These are phyloP conservation scores for Sander vitreus DNA, from an alignment of 2,113 vertebrate genomes.

Conservation along the genomic window DNA sequence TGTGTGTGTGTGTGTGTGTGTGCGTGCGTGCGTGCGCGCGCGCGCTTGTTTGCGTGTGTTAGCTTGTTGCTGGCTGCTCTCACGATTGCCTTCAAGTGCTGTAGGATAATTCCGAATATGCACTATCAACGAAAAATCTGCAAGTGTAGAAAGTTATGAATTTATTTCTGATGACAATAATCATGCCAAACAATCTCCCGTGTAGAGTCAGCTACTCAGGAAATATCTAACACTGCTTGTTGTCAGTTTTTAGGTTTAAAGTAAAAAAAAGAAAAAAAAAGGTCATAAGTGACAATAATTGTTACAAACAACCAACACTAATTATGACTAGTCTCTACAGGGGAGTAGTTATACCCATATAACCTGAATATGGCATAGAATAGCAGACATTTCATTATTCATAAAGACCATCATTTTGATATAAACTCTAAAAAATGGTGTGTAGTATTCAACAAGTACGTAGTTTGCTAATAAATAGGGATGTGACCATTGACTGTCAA, in stretches of 20 bases:
- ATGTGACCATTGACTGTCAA: too few relatives aligned
- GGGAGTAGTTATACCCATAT: background rate
- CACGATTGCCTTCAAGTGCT: slow-evolving; percentile 40
- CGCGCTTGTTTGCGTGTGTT: background rate
- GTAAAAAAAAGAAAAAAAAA: background rate
- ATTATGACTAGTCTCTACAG: background rate
- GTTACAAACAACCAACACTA: background rate
- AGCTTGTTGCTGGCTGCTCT: background rate
- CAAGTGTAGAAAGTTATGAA: background rate
- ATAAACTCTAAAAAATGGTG: too few relatives aligned
- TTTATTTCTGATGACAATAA: background rate
- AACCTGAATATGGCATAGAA: too few relatives aligned
- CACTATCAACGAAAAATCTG: background rate
- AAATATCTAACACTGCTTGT: background rate
- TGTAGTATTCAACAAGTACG: too few relatives aligned
- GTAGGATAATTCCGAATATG: background rate
- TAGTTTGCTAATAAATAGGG: too few relatives aligned
- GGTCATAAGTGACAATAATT: background rate
- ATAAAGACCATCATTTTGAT: too few relatives aligned
- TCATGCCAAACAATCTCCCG: background rate
- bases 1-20: background rate
- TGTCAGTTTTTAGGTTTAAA: background rate
- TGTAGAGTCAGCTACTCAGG: background rate
- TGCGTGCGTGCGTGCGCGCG: background rate
- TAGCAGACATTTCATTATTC: too few relatives aligned